Base-by-base conservation (phyloP, 2,888 invertebrate genomes). In the Pheosia tremula region DNA sequence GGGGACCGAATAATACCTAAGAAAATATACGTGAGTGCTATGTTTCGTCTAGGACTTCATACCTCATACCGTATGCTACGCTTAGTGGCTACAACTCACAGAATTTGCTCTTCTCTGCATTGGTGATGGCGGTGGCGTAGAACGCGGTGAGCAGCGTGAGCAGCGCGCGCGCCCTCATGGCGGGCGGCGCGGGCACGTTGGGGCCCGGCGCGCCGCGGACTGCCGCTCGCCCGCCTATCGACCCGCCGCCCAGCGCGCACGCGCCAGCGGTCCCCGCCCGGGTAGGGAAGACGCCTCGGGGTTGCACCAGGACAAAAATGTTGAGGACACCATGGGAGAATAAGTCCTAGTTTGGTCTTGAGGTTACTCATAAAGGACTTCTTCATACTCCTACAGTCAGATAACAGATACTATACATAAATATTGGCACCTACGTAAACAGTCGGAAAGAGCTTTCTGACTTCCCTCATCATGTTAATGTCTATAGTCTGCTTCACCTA, bases 61-160 rank as follows among this genome's bases (percentile, higher is more conserved):
- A 9, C 43, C 7, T 9, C 9, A 8, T 43, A 43, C 9, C 3
- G 0, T 43, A 43, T 9, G 56, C 56, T 59, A 62, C 57, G 58
- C 49, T 59, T 57, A 37, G 13, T 13, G 36, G n/a, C n/a, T 55
- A 55, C 10, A 65, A 94, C 94, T 93, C 84, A 94, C 94, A 94
- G 89, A 94, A 94, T 81, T 94, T 94, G 88, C 94, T 94, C 81
- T 94, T 94, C 88, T 94, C 94, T 63, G 92, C 94, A 82, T 87
- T 79, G 76, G 79, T 79, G 80, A 79, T 79, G 67, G 83, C 76
- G 66, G 82, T 78, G 72, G 87, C 84, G 69, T 89, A 83, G 69
- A 89, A 77, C 79, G 87, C 87, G 81, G 80, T 79, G 71, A 84
- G 82, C 82, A 88, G 80, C 75, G 85, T 71, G 65, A 88, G 80